A percentile compares a stretch with the other conserved stretches of the same genome.
These are phyloP conservation scores for Nyctereutes procyonoides DNA, from an alignment of 2,113 vertebrate species.

Conservation along the genomic window DNA sequence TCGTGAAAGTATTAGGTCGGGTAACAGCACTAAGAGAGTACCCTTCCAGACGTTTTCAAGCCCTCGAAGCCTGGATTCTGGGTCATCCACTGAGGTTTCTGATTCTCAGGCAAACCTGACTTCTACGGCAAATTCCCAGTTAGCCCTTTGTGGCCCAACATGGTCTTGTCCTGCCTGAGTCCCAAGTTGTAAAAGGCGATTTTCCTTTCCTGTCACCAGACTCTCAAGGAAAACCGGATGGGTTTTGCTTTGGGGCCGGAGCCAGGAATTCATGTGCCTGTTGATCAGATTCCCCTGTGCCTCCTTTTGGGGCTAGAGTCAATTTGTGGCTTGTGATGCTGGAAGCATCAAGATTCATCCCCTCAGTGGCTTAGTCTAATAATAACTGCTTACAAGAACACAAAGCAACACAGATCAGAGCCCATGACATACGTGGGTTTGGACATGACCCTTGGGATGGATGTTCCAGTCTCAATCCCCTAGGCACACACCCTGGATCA, in stretches of 20 bases:
- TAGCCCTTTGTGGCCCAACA: rapidly evolving
- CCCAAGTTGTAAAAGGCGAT: neutral
- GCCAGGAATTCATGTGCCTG: rapidly evolving
- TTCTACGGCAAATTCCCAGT: rapidly evolving
- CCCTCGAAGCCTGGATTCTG: neutral
- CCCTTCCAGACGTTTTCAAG: too few species aligned
- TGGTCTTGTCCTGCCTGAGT: neutral
- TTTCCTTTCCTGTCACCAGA: neutral
- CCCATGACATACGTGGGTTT: rapidly evolving
- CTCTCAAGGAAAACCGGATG: neutral
- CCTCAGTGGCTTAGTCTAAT: neutral
- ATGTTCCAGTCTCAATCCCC: too few species aligned
- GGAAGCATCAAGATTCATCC: neutral
- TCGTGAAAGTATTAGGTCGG: rapidly evolving
- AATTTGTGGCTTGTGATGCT: neutral
- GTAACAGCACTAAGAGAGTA: rapidly evolving
- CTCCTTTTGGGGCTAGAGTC: neutral
- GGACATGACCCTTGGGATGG: rapidly evolving
- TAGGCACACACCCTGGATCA: neutral
- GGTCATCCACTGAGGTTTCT: neutral
- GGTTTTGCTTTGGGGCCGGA: neutral
- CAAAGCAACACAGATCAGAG: neutral
- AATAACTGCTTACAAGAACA: neutral
- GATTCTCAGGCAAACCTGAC: neutral
- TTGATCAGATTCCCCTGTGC: neutral